Base-by-base conservation (phyloP, 2,113 vertebrate species). In the Corydoras sp. region DNA sequence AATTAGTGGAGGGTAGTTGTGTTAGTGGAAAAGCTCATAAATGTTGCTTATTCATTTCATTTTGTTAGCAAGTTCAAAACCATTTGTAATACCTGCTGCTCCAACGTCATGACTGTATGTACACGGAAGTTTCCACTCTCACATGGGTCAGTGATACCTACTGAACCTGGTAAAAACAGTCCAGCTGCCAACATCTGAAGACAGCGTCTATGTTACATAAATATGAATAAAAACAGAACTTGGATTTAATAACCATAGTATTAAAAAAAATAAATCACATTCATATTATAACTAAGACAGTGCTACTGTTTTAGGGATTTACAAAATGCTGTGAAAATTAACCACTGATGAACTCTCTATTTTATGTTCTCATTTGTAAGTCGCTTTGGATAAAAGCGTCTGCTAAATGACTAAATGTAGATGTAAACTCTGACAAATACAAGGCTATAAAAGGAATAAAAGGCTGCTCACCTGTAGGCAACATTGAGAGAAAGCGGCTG, bases 121-220 rank as follows among this genome's bases (percentile, higher is more conserved):
- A 99, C 95, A 10, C 97, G 71, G 87, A 97, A 98, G 81, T 98
- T 98, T 0, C 95, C 97, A 0, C 96, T 99, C 84, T 99, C 97
- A 6, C 95, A 98, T 5, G 96, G 96, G 18, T 99, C 96, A 0
- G 97, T 98, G 86, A 99, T 98, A 0, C 97, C 97, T 0, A 98
- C 96, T 0, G 96, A 98, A 0, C 97, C 97, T 0, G 97, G 97
- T 6, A 98, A 89, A 70, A 99, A 99, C 1, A 99, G 92, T 0
- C 97, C 97, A 0, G 97, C 97, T 0, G 97, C 95, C 75, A 99
- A 77, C 88, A 99, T 97, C 91, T 99, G 96, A 5, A 99, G 90
- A 79, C 97, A 99, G 12, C 96, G 96, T 79, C 97, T 98, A 60
- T 3, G 69, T 69, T 0, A 69, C 30, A 43, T 24, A 1, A 24